phyloP scores from a whole-genome alignment of 2,113 vertebrate species.

The Alouatta palliata region DNA sequence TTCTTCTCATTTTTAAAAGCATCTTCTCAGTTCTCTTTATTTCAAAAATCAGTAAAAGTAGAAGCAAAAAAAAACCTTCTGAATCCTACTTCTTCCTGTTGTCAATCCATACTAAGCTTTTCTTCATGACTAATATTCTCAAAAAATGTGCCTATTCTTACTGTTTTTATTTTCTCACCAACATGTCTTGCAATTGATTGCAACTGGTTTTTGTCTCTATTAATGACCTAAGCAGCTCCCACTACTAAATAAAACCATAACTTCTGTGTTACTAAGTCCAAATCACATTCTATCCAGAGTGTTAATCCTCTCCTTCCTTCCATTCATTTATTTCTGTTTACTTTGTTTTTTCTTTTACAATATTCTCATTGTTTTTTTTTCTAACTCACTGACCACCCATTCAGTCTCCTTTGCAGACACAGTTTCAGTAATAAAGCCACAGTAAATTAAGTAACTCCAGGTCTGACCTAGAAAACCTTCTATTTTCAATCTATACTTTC shows the following conservation, averaged over 20 bases:
- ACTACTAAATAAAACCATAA: background rate
- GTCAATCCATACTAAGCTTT: background rate
- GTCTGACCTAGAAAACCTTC: background rate
- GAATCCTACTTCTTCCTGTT: background rate
- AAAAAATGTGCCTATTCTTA: background rate
- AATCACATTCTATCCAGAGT: background rate
- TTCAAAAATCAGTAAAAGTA: background rate
- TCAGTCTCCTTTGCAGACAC: background rate
- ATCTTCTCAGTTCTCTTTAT: background rate
- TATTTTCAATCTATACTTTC: background rate
- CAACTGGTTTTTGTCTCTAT: background rate
- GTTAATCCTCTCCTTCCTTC: background rate
- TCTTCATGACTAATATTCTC: background rate
- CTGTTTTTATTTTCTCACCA: background rate
- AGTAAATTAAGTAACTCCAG: background rate
- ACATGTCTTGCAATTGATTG: background rate
- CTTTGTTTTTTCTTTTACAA: background rate
- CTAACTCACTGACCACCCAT: background rate
- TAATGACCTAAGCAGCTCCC: background rate
- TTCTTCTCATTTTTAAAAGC: background rate
- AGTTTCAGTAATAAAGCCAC: background rate
- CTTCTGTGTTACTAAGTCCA: background rate
- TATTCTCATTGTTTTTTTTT: background rate
- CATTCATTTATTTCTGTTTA: background rate
- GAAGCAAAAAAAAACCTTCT: background rate